Conservation (phyloP, 2,797 vertebrate genomes). For the Karalla daura region DNA sequence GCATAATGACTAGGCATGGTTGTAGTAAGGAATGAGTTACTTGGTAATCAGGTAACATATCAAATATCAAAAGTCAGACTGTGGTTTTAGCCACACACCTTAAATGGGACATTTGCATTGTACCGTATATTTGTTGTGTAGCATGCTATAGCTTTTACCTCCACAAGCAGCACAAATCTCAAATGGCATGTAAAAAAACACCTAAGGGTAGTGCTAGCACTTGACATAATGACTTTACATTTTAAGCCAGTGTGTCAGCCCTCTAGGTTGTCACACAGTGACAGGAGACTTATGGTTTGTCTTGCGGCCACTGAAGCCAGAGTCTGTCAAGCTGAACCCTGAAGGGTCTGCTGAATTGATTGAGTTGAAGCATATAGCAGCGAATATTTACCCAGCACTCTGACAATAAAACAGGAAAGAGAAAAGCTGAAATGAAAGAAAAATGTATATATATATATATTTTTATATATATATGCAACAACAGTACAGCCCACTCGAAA, state of each 20-base stretch:
- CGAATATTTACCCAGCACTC: constrained; percentile 39
- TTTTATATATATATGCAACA: constrained; percentile 15
- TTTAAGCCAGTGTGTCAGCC: constrained; percentile 32
- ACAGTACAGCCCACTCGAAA: no score
- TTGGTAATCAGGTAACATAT: constrained; percentile 15
- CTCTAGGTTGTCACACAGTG: constrained; percentile 30
- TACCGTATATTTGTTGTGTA: not conserved
- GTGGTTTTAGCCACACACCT: not conserved
- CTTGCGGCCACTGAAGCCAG: constrained; percentile 30
- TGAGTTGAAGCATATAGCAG: constrained; percentile 32
- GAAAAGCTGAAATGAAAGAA: constrained; percentile 23
- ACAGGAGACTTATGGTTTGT: constrained; percentile 37
- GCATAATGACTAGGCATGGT: constrained; percentile 4
- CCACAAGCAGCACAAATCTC: not conserved
- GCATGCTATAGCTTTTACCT: not conserved
- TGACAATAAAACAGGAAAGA: constrained; percentile 39
- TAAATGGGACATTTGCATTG: not conserved
- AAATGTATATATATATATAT: constrained; percentile 25
- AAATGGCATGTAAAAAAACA: not conserved
- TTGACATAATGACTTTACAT: constrained; percentile 36
- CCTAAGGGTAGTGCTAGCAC: constrained; percentile 9
- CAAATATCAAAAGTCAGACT: not conserved
- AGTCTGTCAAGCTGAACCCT: constrained; percentile 41
- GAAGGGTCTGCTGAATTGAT: constrained; percentile 25
- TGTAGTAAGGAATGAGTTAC: constrained; percentile 8